phyloP scores from a whole-genome alignment of 2,113 vertebrate species.

The Etheostoma cragini region DNA sequence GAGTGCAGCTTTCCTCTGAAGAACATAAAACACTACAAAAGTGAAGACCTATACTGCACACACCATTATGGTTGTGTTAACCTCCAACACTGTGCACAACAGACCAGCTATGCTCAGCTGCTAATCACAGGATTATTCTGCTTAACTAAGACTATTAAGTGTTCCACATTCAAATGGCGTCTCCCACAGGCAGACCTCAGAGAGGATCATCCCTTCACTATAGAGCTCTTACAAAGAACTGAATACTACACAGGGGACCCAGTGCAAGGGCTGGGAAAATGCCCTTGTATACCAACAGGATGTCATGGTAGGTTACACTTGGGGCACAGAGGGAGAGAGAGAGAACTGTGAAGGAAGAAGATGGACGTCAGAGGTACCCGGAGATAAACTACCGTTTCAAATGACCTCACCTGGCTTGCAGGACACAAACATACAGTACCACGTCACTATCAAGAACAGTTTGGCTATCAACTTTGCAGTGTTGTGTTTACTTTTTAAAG shows the following conservation, averaged over 20 bases:
- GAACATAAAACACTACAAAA: not conserved
- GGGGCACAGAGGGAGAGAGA: slow-evolving; percentile 10
- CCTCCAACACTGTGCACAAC: slow-evolving; percentile 34
- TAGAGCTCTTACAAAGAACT: slow-evolving; percentile 37
- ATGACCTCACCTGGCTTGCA: slow-evolving; percentile 3
- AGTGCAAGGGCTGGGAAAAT: slow-evolving; percentile 30
- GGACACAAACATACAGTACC: not conserved
- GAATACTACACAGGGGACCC: slow-evolving; percentile 10
- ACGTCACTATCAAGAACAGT: not conserved
- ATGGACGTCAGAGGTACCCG: slow-evolving; percentile 23
- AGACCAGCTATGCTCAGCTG: slow-evolving; percentile 60
- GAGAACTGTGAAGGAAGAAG: slow-evolving; percentile 3
- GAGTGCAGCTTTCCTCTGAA: not conserved
- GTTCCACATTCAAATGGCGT: slow-evolving; percentile 68
- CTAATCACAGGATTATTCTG: slow-evolving; percentile 80
- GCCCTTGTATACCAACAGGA: slow-evolving; percentile 44
- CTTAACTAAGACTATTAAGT: slow-evolving; percentile 79
- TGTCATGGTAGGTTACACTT: slow-evolving; percentile 44
- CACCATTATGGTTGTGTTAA: slow-evolving; percentile 1
- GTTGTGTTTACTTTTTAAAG: slow-evolving; percentile 15
- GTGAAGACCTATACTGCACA: not conserved
- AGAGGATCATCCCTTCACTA: slow-evolving; percentile 62
- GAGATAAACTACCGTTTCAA: slow-evolving; percentile 12
- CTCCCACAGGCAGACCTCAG: slow-evolving; percentile 67
- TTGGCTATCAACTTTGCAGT: not conserved